Evolutionary conservation across 2,888 invertebrate species (phyloP).

Genomic region (Phania funesta): DNA sequence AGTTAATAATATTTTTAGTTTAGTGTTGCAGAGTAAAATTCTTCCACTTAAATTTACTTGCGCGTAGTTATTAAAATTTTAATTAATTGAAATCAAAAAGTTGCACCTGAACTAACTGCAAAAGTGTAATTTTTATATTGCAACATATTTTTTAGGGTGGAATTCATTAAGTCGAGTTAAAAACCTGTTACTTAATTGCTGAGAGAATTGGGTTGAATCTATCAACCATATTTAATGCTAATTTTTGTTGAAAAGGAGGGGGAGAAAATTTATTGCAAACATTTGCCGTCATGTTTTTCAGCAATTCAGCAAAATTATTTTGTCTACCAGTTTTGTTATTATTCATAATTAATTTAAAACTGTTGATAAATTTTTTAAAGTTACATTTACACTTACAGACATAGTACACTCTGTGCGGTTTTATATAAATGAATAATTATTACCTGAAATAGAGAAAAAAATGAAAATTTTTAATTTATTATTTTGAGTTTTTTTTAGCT

Average conservation of each 20-base stretch:
- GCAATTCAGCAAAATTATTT: neutral
- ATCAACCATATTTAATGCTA: neutral
- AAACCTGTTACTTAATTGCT: slow-evolving; percentile 51
- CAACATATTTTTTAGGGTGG: slow-evolving; percentile 14
- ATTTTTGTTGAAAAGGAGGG: neutral
- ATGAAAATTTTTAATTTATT: neutral
- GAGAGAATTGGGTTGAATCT: slow-evolving; percentile 40
- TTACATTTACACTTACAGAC: slow-evolving; percentile 11
- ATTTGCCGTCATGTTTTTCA: neutral
- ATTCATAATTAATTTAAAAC: neutral
- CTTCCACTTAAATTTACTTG: slow-evolving; percentile 22
- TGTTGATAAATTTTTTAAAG: neutral
- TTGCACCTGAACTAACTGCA: slow-evolving; percentile 23
- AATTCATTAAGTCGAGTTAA: slow-evolving; percentile 45
- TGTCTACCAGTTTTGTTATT: neutral
- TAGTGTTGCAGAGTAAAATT: slow-evolving; percentile 2
- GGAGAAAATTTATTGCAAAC: neutral
- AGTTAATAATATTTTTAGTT: slow-evolving; percentile 1
- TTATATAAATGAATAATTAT: neutral
- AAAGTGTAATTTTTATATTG: neutral
- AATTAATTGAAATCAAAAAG: slow-evolving; percentile 14
- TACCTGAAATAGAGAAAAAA: slow-evolving; percentile 30
- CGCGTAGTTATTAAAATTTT: slow-evolving; percentile 1
- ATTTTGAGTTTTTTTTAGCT: neutral
- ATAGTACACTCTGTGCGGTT: neutral